phyloP scores from a whole-genome alignment of 2,113 vertebrate genomes.

The Myxocyprinus asiaticus region DNA sequence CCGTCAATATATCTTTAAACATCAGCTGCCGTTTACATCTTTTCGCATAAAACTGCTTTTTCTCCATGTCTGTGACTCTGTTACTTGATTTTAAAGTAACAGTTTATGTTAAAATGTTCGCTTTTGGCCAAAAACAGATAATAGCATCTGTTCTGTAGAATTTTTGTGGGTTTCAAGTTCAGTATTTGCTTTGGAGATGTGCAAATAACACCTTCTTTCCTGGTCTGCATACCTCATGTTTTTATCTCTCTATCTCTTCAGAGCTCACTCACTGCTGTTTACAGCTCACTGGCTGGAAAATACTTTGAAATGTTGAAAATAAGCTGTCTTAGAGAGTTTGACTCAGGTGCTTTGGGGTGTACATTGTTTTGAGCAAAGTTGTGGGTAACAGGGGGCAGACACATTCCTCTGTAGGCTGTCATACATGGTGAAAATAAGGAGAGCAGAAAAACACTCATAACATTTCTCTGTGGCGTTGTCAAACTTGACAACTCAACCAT shows the following conservation, averaged over 20 bases:
- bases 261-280: constrained; percentile 50
- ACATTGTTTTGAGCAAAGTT: constrained; percentile 15
- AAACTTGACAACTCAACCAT: background rate
- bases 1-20: no score
- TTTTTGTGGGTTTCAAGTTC: constrained; percentile 41
- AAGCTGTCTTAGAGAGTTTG: constrained; percentile 9
- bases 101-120: no score
- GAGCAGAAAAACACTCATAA: background rate
- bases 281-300: constrained; percentile 13
- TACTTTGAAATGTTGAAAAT: constrained; percentile 14
- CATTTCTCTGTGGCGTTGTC: background rate
- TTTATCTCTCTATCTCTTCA: constrained; percentile 47
- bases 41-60: no score
- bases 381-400: constrained; percentile 3
- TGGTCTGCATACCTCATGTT: constrained; percentile 56
- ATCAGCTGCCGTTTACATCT: no score
- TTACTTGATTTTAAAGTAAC: no score
- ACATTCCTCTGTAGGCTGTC: constrained; percentile 37
- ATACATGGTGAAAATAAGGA: constrained; percentile 4
- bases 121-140: no score
- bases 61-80: no score
- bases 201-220: constrained; percentile 53
- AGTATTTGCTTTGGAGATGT: constrained; percentile 53
- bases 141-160: no score
- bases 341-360: background rate